Conservation (phyloP, 2,888 invertebrate species). For the Stratiomys singularior region DNA sequence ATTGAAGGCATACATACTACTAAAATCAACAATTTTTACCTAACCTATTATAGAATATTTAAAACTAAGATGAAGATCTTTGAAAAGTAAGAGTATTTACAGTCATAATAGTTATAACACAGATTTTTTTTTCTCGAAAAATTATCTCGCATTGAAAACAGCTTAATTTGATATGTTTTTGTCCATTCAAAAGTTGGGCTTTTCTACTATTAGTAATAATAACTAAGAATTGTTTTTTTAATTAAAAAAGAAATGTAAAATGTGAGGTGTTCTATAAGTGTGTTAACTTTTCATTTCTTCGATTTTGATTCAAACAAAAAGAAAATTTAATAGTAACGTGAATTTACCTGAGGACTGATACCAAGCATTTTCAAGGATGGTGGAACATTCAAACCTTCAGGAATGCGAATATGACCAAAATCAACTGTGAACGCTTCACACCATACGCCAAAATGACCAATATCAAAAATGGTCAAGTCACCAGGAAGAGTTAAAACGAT, state of each 20-base stretch:
- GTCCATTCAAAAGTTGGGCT: background rate
- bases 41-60: conserved; percentile 29
- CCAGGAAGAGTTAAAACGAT: conserved; percentile 89
- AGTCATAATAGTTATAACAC: conserved; percentile 38
- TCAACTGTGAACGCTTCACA: conserved; percentile 93
- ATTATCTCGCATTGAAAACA: background rate
- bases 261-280: conserved; percentile 13
- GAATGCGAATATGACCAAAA: conserved; percentile 87
- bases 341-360: conserved; percentile 89
- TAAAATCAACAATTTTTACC: background rate
- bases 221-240: background rate
- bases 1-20: background rate
- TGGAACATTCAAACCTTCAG: conserved; percentile 81
- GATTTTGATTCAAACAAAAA: background rate
- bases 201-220: background rate
- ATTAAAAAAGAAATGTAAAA: conserved; percentile 7
- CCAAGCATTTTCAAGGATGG: conserved; percentile 94
- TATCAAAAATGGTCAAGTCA: conserved; percentile 89
- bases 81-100: conserved; percentile 36
- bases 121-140: conserved; percentile 28
- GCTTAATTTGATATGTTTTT: conserved; percentile 25
- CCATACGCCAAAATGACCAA: conserved; percentile 93
- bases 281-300: background rate
- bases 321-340: conserved; percentile 34
- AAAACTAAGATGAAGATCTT: conserved; percentile 29